Conservation (phyloP, 1,140 invertebrate genomes). For the Myzus persicae region DNA sequence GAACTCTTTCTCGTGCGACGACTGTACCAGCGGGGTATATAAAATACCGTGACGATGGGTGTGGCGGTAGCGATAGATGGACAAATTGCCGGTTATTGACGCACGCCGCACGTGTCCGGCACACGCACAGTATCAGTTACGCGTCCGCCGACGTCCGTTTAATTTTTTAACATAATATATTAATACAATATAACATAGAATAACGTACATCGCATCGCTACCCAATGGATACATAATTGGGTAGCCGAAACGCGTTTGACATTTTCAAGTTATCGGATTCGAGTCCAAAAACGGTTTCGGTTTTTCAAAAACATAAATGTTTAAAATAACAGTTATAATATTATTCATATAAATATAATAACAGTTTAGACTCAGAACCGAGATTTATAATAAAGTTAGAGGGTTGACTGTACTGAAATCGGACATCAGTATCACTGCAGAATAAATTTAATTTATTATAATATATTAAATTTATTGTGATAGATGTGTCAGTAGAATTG, state of each 20-base stretch:
- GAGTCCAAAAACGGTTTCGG: background rate
- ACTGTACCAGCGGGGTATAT: background rate
- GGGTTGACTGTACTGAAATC: no score
- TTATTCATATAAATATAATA: no score
- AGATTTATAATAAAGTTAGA: no score
- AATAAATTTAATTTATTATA: no score
- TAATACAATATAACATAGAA: background rate
- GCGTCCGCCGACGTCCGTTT: background rate
- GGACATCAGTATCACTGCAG: no score
- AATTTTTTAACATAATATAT: background rate
- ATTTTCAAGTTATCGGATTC: background rate
- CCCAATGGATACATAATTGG: background rate
- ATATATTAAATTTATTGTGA: no score
- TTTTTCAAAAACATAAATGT: background rate
- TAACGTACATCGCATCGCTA: background rate
- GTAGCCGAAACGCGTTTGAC: background rate
- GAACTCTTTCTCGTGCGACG: constrained; percentile 18
- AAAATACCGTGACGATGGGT: background rate
- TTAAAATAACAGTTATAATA: no score
- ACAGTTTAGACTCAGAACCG: no score
- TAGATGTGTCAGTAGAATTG: no score
- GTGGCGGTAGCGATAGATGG: background rate
- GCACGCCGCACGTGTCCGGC: constrained; percentile 28
- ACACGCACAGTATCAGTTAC: constrained; percentile 29
- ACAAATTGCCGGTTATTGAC: constrained; percentile 42